Conservation (phyloP, 92 coral and sea anemone genomes). For the Phenganax marumi region DNA sequence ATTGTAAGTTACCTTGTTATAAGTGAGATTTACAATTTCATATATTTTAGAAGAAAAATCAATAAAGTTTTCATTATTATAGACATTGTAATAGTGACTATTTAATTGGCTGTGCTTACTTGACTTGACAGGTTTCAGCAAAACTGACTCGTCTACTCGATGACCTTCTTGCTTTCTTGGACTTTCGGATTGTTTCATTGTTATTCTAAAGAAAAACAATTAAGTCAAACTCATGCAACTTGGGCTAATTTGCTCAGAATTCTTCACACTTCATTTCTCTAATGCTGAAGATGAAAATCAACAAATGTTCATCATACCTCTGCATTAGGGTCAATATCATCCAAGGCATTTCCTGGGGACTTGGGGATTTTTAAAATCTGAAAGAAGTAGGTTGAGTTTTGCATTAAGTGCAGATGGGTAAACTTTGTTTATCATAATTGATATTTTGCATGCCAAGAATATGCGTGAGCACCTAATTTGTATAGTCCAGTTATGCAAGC, state of each 20-base stretch:
- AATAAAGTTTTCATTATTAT: no score
- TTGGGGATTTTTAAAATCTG: conserved; percentile 28
- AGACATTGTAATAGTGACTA: background rate
- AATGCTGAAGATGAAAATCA: background rate
- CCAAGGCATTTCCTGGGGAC: conserved; percentile 26
- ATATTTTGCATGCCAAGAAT: background rate
- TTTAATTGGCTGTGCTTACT: conserved; percentile 11
- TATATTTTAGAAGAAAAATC: no score
- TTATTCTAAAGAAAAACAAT: conserved; percentile 18
- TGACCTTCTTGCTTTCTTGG: conserved; percentile 19
- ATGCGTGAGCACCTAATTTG: background rate
- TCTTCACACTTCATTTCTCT: background rate
- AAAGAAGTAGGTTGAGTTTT: background rate
- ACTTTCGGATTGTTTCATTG: conserved; percentile 4
- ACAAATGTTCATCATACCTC: background rate
- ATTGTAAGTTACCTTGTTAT: no score
- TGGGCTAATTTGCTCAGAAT: background rate
- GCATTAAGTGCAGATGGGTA: no score
- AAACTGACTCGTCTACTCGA: conserved; percentile 34
- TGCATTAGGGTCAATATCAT: conserved; percentile 31
- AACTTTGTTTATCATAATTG: no score
- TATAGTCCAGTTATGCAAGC: no score
- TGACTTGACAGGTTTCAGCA: conserved; percentile 36
- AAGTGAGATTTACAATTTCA: no score
- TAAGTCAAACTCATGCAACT: background rate